Base-by-base conservation (phyloP, 2,797 vertebrate species). In the Alauda arvensis region DNA sequence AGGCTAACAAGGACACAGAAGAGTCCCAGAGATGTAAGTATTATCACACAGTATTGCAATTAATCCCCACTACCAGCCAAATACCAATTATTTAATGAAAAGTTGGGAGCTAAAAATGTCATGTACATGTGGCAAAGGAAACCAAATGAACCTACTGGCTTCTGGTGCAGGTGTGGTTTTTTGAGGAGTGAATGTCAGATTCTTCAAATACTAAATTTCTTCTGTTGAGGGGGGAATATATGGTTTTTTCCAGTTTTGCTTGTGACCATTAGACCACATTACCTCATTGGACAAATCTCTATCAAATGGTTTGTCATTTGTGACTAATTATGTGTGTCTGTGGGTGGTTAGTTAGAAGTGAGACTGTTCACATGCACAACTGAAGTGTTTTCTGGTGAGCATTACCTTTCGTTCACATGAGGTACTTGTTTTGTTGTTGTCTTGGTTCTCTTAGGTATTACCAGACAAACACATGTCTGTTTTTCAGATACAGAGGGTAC, bases 1-100 rank as follows among this genome's bases (percentile, higher is more conserved):
- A 94, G 84, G 98, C 99, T 26, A 99, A 99, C 96, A 98, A 97
- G 94, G 98, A 99, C 88, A 99, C 98, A 3, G 96, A 98, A 57
- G 99, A 99, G 71, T 98, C 99, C 2, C 88, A 98, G 52, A 97
- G 95, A 77, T 99, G 99, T 99, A 97, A 90, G 98, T 96, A 56
- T 45, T 34, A 5, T 24, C 1, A 0, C 25, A 42, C 45, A 33
- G 19, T 40, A 18, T 10, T 70, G 29, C 46, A 56, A 2, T 56
- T 66, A 68, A 56, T 80, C 16, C 19, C 14, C 6, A 2, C 57
- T 75, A 28, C 48, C 39, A 77, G 21, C 40, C 45, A 40, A 77
- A 45, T 57, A 33, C 24, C 42, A 6, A 7, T 61, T 84, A 65
- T 23, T 63, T 59, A 42, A 57, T 55, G 78, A 81, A 71, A 74